These are phyloP conservation scores for Nysson spinosus DNA, from an alignment of 2,888 invertebrate species.

Conservation along the genomic window DNA sequence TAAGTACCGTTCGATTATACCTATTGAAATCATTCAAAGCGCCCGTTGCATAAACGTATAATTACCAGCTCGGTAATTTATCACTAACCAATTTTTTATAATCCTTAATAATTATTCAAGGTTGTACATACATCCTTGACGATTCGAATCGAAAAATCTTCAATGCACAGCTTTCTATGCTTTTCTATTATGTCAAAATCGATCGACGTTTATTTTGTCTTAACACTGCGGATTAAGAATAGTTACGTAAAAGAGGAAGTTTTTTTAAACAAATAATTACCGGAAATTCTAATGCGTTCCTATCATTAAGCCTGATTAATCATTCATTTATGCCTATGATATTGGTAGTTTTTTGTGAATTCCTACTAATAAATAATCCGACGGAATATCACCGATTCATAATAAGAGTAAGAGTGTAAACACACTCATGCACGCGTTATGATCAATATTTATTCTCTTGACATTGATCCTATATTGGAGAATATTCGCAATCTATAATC, in stretches of 20 bases:
- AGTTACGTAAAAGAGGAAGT: too few species aligned
- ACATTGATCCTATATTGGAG: slow-evolving; percentile 9
- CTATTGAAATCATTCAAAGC: not conserved
- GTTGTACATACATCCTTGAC: not conserved
- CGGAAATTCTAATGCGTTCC: too few species aligned
- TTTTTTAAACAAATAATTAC: too few species aligned
- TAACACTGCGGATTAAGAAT: too few species aligned
- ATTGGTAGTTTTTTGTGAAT: too few species aligned
- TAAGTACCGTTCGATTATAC: slow-evolving; percentile 1
- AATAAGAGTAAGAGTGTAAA: not conserved
- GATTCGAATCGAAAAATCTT: not conserved
- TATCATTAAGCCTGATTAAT: too few species aligned
- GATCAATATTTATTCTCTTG: slow-evolving; percentile 11
- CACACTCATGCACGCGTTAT: not conserved
- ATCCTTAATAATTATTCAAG: slow-evolving; percentile 1
- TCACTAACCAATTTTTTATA: slow-evolving; percentile 4
- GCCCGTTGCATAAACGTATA: slow-evolving; percentile 3
- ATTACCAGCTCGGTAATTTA: slow-evolving; percentile 20
- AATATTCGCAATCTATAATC: not conserved
- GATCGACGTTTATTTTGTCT: too few species aligned
- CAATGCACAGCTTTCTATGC: too few species aligned
- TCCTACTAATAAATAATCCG: too few species aligned
- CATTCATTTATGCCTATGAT: too few species aligned
- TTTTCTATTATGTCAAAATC: not conserved
- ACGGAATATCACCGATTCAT: too few species aligned